Conservation (phyloP, 2,888 invertebrate species). For the Deilephila elpenor region DNA sequence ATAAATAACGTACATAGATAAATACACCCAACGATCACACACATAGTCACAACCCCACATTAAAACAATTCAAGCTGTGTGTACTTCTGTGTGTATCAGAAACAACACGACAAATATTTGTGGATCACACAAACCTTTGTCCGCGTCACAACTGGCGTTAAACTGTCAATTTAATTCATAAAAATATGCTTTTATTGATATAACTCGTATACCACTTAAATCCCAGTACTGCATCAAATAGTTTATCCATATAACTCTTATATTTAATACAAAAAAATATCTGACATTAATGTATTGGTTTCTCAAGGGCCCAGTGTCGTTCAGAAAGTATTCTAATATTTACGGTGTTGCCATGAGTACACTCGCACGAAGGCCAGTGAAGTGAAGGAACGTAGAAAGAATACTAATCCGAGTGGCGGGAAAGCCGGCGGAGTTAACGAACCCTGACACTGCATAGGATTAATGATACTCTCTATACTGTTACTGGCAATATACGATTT, state of each 20-base stretch:
- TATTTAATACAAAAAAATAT: background rate
- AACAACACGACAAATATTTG: too few species aligned
- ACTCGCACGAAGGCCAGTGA: slow-evolving; percentile 26
- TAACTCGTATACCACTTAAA: background rate
- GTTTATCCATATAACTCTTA: background rate
- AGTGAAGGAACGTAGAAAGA: slow-evolving; percentile 38
- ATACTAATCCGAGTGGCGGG: slow-evolving; percentile 39
- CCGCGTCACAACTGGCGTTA: too few species aligned
- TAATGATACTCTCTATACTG: slow-evolving; percentile 39
- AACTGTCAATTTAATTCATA: too few species aligned
- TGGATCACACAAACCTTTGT: too few species aligned
- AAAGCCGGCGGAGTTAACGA: slow-evolving; percentile 37
- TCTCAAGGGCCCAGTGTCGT: background rate
- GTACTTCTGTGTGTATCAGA: too few species aligned
- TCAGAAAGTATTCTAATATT: slow-evolving; percentile 23
- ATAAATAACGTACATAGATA: too few species aligned
- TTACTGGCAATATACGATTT: slow-evolving; percentile 35
- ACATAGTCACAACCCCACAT: too few species aligned
- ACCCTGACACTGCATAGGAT: slow-evolving; percentile 35
- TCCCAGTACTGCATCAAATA: background rate
- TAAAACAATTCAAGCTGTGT: too few species aligned
- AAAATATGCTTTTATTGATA: too few species aligned
- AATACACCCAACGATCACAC: too few species aligned
- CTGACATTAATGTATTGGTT: background rate
- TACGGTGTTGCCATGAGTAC: background rate